A percentile compares a stretch with the other conserved stretches of the same genome.
These are phyloP conservation scores for Phenganax stokvisi DNA, from an alignment of 92 coral and sea anemone species.

Conservation along the genomic window DNA sequence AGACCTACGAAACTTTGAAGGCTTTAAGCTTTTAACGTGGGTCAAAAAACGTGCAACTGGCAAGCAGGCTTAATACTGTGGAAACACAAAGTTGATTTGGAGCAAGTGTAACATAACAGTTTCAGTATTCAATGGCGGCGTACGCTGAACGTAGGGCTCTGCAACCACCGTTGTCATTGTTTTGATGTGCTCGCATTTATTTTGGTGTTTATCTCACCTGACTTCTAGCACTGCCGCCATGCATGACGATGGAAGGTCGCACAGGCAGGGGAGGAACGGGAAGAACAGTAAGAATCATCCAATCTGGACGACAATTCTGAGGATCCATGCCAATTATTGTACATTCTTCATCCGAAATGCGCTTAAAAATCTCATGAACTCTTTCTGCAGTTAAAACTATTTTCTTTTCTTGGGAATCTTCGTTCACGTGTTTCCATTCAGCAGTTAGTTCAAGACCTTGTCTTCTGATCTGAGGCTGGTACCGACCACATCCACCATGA, in stretches of 20 bases:
- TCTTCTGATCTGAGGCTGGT: constrained; percentile 89
- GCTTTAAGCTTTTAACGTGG: too few species aligned
- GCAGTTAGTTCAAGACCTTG: constrained; percentile 88
- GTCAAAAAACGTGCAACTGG: too few species aligned
- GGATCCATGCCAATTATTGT: constrained; percentile 86
- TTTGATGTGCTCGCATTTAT: too few species aligned
- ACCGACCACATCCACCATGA: constrained; percentile 99
- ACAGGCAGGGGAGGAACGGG: constrained; percentile 98
- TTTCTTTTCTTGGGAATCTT: constrained; percentile 94
- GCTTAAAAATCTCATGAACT: constrained; percentile 90
- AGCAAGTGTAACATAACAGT: too few species aligned
- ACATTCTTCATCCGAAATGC: constrained; percentile 97
- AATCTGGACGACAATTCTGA: constrained; percentile 83
- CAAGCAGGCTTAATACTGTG: too few species aligned
- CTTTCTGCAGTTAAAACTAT: constrained; percentile 94
- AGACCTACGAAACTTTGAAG: too few species aligned
- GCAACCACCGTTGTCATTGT: too few species aligned
- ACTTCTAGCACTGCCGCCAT: constrained; percentile 93
- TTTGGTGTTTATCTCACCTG: constrained; percentile 53
- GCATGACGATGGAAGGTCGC: constrained; percentile 92
- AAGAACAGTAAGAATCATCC: constrained; percentile 94
- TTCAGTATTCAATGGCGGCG: too few species aligned
- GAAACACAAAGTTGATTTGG: too few species aligned
- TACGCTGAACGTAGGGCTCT: too few species aligned
- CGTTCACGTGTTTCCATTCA: constrained; percentile 97